Percentiles rank a stretch among this genome's conserved stretches.
These are phyloP conservation scores for Chrysocyon brachyurus DNA, from an alignment of 2,797 vertebrate genomes.

Conservation along the genomic window DNA sequence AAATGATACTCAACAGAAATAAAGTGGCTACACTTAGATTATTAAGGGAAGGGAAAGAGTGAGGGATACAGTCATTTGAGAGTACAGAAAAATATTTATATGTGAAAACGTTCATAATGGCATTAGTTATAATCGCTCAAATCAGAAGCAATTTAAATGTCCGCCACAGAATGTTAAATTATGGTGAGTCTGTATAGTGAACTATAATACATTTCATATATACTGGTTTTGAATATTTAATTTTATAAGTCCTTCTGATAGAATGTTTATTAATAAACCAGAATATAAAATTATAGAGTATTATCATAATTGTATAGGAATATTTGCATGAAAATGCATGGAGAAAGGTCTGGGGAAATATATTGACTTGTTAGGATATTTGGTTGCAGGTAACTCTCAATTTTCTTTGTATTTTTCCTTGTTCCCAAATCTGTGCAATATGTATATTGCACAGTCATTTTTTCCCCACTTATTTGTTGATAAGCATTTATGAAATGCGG, in stretches of 20 bases:
- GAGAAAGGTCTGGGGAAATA: not conserved
- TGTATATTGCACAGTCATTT: not conserved
- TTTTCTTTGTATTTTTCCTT: constrained; percentile 38
- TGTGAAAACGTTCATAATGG: not conserved
- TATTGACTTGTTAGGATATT: not conserved
- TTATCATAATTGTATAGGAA: not conserved
- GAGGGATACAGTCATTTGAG: not conserved
- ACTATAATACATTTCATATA: not conserved
- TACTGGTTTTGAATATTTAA: not conserved
- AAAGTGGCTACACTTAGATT: not conserved
- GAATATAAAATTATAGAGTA: not conserved
- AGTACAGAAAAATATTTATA: not conserved
- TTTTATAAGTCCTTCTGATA: not conserved
- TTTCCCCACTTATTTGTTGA: not conserved
- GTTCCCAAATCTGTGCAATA: not conserved
- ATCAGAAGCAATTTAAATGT: constrained; percentile 25
- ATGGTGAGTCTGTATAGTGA: not conserved
- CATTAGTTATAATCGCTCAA: not conserved
- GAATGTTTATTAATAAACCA: not conserved
- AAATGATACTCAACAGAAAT: not conserved
- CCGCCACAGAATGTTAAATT: not conserved
- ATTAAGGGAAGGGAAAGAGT: not conserved
- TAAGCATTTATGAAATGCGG: not conserved
- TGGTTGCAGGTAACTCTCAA: not conserved
- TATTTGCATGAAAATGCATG: not conserved